Conservation (phyloP, 2,113 vertebrate species). For the Crotalus horridus region DNA sequence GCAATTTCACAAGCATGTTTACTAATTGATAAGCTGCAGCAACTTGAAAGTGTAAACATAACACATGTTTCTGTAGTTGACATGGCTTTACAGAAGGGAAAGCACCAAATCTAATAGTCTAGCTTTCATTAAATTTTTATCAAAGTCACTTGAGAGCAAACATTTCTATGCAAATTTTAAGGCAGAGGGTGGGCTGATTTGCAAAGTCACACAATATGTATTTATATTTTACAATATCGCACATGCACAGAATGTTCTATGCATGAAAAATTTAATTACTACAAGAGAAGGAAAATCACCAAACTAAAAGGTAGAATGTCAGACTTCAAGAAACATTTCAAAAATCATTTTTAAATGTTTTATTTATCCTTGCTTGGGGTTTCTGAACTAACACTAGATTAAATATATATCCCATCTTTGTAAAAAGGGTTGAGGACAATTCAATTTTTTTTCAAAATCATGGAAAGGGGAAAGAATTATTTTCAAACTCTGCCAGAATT, state of each 20-base stretch:
- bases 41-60: conserved; percentile 61
- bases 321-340: conserved; percentile 17
- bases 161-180: conserved; percentile 59
- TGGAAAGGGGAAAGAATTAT: neutral
- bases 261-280: conserved; percentile 27
- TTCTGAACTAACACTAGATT: neutral
- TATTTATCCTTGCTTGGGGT: neutral
- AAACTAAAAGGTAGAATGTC: neutral
- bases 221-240: conserved; percentile 40
- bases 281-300: neutral
- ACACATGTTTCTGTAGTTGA: conserved; percentile 33
- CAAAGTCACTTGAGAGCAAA: conserved; percentile 57
- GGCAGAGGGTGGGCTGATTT: conserved; percentile 48
- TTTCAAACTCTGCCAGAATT: neutral
- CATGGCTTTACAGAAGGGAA: conserved; percentile 33
- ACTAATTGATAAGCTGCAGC: conserved; percentile 62
- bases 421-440: neutral
- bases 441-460: neutral
- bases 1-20: conserved; percentile 63
- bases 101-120: conserved; percentile 41
- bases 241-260: conserved; percentile 40
- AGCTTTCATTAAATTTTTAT: conserved; percentile 56
- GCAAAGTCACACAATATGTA: conserved; percentile 19
- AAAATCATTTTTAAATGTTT: neutral
- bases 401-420: neutral